Evolutionary conservation across 2,113 vertebrate species (phyloP).

Genomic region (Leptobrachium leishanense): DNA sequence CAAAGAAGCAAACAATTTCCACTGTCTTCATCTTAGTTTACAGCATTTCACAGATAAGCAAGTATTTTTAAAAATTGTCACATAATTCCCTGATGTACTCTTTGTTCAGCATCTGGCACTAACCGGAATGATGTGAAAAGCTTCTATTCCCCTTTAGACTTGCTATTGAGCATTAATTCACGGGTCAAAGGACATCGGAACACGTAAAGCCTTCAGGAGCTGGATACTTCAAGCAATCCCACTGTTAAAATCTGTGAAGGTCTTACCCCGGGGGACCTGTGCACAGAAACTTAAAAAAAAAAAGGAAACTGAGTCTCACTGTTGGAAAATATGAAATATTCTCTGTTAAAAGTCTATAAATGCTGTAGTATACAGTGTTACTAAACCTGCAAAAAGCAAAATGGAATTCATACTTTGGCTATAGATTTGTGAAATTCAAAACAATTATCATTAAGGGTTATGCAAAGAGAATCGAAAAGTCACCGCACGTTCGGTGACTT

Average conservation of each 20-base stretch:
- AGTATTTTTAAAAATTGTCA: conserved; percentile 41
- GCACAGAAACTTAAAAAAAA: conserved; percentile 25
- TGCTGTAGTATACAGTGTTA: too few relatives aligned
- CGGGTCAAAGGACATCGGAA: conserved; percentile 45
- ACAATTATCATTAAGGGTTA: too few relatives aligned
- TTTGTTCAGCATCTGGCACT: conserved; percentile 48
- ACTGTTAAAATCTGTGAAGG: conserved; percentile 46
- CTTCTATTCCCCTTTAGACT: conserved; percentile 42
- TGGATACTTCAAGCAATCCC: conserved; percentile 37
- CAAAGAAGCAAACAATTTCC: not conserved
- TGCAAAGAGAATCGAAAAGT: too few relatives aligned
- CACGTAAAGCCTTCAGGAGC: conserved; percentile 42
- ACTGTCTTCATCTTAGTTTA: not conserved
- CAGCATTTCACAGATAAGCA: conserved; percentile 38
- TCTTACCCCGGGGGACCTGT: conserved; percentile 19
- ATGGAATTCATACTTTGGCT: too few relatives aligned
- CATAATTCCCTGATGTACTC: conserved; percentile 43
- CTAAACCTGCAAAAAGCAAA: too few relatives aligned
- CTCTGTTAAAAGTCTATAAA: not conserved
- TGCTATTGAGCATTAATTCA: conserved; percentile 48
- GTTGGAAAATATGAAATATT: conserved; percentile 4
- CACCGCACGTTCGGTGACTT: too few relatives aligned
- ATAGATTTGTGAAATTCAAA: too few relatives aligned
- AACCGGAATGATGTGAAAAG: conserved; percentile 47
- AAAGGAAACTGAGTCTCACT: conserved; percentile 23